Evolutionary conservation across 2,888 invertebrate species (phyloP), one percentile per base, ranked within the genome.

Genomic region (Tetragonula carbonaria): DNA sequence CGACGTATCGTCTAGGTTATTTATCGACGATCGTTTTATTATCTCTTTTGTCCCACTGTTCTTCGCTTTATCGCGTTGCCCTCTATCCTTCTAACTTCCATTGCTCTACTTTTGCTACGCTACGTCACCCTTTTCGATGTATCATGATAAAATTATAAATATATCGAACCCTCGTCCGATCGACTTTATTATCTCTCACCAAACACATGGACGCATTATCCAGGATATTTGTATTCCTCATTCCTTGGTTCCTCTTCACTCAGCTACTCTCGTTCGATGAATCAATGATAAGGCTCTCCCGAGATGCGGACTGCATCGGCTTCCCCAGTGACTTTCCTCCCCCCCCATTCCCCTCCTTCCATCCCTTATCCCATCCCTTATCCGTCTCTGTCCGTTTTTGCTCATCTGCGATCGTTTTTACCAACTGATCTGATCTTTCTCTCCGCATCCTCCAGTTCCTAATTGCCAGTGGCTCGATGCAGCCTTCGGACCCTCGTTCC

Each of bases 341-440:
- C 67, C 67, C n/a, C 55, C 28, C 28, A 28, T 28, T 28, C 28
- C 28, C 28, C 28, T 28, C 28, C 28, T 28, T n/a, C 59, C 16
- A 53, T 16, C 53, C 65, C 82, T 84, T 78, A 74, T 72, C 79
- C 21, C 14, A 14, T 4, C 80, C 76, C 62, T 76, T 76, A 74
- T 80, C 74, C 74, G 76, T 75, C 84, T 84, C 74, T 84, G 76
- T 80, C 80, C 62, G 70, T 71, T 83, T 78, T 87, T 87, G 57
- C 57, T 16, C 21, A 18, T 51, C 50, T 57, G 67, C 57, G 51
- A 33, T 45, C 13, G 33, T 85, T 87, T 87, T 87, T 82, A 66
- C 68, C 55, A 63, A 18, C 55, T 55, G 63, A 77, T 84, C 82
- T n/a, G 38, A 57, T 59, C 53, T 75, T 66, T 70, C 33, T 74